phyloP scores from a whole-genome alignment of 1,140 invertebrate genomes.

The Prorops nasuta region DNA sequence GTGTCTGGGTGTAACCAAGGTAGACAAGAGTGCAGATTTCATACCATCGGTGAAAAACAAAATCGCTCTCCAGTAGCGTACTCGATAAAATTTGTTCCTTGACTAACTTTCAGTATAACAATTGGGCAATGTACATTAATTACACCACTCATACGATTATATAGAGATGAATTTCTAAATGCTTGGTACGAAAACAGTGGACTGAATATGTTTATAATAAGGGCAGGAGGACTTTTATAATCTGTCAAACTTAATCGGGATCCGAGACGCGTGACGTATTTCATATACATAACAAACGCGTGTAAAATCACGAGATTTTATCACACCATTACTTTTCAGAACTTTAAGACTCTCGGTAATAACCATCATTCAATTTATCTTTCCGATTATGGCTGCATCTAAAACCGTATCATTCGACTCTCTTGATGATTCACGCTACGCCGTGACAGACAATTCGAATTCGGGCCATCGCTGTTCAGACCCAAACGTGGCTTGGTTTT shows the following conservation, averaged over 20 bases:
- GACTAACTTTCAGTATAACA: constrained; percentile 32
- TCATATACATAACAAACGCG: too few species aligned
- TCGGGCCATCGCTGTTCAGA: too few species aligned
- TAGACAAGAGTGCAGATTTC: constrained; percentile 8
- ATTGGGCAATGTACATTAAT: constrained; percentile 46
- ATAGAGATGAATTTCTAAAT: constrained; percentile 13
- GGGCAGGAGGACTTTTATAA: constrained; percentile 37
- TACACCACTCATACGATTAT: constrained; percentile 33
- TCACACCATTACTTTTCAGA: too few species aligned
- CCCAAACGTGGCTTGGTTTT: too few species aligned
- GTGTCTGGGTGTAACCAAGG: too few species aligned
- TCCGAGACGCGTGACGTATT: constrained; percentile 27
- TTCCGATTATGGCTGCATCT: too few species aligned
- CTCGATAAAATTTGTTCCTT: constrained; percentile 46
- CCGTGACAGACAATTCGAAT: too few species aligned
- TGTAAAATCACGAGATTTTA: too few species aligned
- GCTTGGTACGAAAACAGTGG: constrained; percentile 10
- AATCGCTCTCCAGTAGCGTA: constrained; percentile 42
- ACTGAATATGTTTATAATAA: constrained; percentile 5
- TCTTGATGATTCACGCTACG: too few species aligned
- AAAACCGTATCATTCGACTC: too few species aligned
- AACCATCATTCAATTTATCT: too few species aligned
- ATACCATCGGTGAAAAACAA: constrained; percentile 33
- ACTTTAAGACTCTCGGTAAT: too few species aligned
- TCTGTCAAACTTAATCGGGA: constrained; percentile 52